A percentile compares a stretch with the other conserved stretches of the same genome.
These are phyloP conservation scores for Oophaga pumilio DNA, from an alignment of 2,113 vertebrate genomes.

Conservation along the genomic window DNA sequence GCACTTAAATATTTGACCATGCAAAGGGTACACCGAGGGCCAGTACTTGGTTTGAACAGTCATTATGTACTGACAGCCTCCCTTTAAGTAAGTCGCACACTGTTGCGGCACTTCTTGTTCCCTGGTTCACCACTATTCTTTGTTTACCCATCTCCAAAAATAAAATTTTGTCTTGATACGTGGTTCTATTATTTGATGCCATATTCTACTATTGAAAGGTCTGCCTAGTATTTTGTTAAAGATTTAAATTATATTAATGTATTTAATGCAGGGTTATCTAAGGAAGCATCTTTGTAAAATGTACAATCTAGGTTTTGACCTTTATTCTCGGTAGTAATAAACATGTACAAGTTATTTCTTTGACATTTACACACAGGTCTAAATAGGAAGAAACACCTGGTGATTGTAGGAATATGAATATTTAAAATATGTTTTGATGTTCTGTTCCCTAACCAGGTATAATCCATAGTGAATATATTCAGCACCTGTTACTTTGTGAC, in stretches of 20 bases:
- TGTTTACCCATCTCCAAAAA: background rate
- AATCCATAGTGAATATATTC: slow-evolving; percentile 33
- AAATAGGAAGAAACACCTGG: slow-evolving; percentile 49
- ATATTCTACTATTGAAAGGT: background rate
- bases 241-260: background rate
- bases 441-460: background rate
- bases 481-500: slow-evolving; percentile 35
- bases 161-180: background rate
- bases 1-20: too few species aligned
- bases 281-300: background rate
- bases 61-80: too few species aligned
- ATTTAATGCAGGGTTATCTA: slow-evolving; percentile 12
- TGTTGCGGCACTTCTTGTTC: background rate
- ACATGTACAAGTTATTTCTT: slow-evolving; percentile 38
- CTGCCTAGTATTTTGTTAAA: too few species aligned
- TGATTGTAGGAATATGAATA: slow-evolving; percentile 50
- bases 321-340: slow-evolving; percentile 22
- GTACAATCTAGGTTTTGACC: slow-evolving; percentile 36
- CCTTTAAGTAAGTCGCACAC: background rate
- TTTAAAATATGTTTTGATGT: slow-evolving; percentile 50
- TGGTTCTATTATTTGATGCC: background rate
- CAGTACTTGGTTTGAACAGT: too few species aligned
- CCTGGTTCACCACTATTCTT: background rate
- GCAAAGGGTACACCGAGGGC: too few species aligned
- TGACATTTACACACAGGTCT: slow-evolving; percentile 42